A percentile compares a stretch with the other conserved stretches of the same genome.
phyloP scores from a whole-genome alignment of 2,888 invertebrate species.

The Eulithis testata region DNA sequence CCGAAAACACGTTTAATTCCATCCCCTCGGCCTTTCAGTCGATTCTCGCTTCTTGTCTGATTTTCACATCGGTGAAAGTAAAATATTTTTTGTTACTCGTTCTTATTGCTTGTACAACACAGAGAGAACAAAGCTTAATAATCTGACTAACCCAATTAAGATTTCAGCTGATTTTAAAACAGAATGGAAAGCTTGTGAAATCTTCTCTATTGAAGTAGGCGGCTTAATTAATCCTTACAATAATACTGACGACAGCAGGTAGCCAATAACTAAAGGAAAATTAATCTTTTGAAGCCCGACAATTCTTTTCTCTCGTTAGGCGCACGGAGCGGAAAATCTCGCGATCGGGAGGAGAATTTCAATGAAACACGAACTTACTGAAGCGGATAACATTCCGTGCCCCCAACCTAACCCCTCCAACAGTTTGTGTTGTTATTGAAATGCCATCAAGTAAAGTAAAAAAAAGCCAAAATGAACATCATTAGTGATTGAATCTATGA shows the following conservation, averaged over 20 bases:
- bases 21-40: constrained; percentile 44
- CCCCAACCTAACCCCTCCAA: neutral
- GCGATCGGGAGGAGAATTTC: constrained; percentile 49
- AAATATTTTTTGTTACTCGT: neutral
- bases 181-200: constrained; percentile 4
- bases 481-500: no score
- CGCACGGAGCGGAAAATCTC: constrained; percentile 53
- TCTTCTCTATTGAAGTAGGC: neutral
- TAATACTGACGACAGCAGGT: constrained; percentile 9
- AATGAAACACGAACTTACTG: constrained; percentile 44
- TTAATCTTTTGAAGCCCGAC: constrained; percentile 53
- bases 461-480: neutral
- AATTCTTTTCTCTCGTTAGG: constrained; percentile 34
- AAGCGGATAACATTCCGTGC: constrained; percentile 17
- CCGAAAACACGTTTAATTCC: constrained; percentile 52
- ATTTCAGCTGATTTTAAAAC: neutral
- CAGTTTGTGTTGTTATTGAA: neutral
- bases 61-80: constrained; percentile 18
- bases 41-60: constrained; percentile 25
- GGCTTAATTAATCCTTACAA: constrained; percentile 22
- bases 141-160: neutral
- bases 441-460: neutral
- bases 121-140: neutral
- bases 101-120: no score
- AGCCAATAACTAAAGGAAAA: neutral